Evolutionary conservation across 2,113 vertebrate species (phyloP), one percentile per base, ranked within the genome.

Genomic region (Rhea americana): DNA sequence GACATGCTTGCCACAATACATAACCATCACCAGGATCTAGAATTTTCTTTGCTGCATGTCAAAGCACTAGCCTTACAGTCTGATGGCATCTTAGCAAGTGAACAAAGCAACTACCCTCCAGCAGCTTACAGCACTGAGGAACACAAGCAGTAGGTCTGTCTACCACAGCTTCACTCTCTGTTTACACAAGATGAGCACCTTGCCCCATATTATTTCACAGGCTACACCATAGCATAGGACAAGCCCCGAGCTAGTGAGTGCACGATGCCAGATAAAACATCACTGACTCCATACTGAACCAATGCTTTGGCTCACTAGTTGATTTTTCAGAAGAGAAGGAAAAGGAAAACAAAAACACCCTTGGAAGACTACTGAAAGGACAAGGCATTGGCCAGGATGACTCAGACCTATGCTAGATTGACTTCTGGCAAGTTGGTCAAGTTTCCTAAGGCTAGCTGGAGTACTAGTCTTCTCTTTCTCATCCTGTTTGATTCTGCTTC

Each of bases 321-420:
- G 20, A 77, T 80, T 90, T 94, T 94, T 85, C 90, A 83, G 39
- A 88, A 91, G 73, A 90, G 70, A 94, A 55, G 24, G 73, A 81
- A 93, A 94, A 55, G 24, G 73, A 81, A 93, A 90, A 43, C 56
- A 90, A 93, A 93, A 5, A 89, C 59, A 82, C 15, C 35, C 35
- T 7, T 20, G 41, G 82, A 53, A 82, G 30, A 86, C 75, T 72
- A 68, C 83, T 93, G 77, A 71, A 86, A 68, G 76, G 53, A 67
- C 41, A 80, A 43, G 77, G 78, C 73, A 70, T 37, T 41, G 80
- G 55, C 45, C 9, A 48, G 58, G 47, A 16, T 56, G 39, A 55
- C 56, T 47, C 15, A 21, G 30, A 22, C 50, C 39, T 80, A 39
- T 37, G 50, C 47, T 48, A 67, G 59, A 63, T 76, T 77, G 77